These are phyloP conservation scores for Drosophila melanogaster DNA, from an alignment of 1,140 invertebrate genomes.

Conservation along the genomic window Release_6_plus_ISO1_MT NT_037436.4:9434001-9434500, in stretches of 20 bases:
- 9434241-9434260: conserved; percentile 11
- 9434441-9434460: conserved; percentile 96
- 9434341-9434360: not conserved
- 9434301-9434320: conserved; percentile 15
- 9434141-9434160: conserved; percentile 45
- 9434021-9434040: conserved; percentile 73
- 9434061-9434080: conserved; percentile 21
- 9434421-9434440: conserved; percentile 94
- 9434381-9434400: conserved; percentile 58
- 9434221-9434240: conserved; percentile 39
- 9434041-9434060: conserved; percentile 65
- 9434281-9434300: conserved; percentile 8
- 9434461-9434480: conserved; percentile 96
- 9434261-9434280: conserved; percentile 10
- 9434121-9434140: conserved; percentile 42
- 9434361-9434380: conserved; percentile 8
- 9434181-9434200: conserved; percentile 58
- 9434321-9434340: not conserved
- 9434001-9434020: conserved; percentile 56
- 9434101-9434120: conserved; percentile 62
- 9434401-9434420: conserved; percentile 85
- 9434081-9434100: conserved; percentile 38
- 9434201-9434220: conserved; percentile 65
- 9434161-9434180: conserved; percentile 37
- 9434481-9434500: conserved; percentile 98